Evolutionary conservation across 2,797 vertebrate species (phyloP).

Genomic region (Siniperca obscura): DNA sequence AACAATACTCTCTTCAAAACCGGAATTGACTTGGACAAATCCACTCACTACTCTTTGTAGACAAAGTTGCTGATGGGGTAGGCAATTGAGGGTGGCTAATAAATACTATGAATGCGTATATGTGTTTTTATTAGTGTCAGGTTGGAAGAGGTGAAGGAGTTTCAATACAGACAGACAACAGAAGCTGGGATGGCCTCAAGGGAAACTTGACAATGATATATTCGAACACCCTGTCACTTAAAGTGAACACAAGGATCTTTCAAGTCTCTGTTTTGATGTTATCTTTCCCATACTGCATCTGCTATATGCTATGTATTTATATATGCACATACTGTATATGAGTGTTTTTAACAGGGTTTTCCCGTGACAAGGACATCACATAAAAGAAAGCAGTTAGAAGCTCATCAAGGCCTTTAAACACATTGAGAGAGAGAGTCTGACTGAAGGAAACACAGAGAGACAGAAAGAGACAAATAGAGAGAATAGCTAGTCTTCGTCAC

Average conservation of each 20-base stretch:
- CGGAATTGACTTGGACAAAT: not conserved
- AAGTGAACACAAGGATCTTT: constrained; percentile 55
- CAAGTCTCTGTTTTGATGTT: constrained; percentile 64
- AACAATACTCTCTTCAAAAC: not conserved
- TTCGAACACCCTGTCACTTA: constrained; percentile 50
- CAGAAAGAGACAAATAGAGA: constrained; percentile 72
- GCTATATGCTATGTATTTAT: constrained; percentile 58
- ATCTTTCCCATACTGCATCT: constrained; percentile 43
- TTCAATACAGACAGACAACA: constrained; percentile 40
- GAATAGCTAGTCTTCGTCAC: constrained; percentile 75
- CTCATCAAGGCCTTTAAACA: constrained; percentile 45
- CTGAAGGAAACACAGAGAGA: constrained; percentile 66
- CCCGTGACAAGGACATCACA: constrained; percentile 70
- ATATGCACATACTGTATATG: constrained; percentile 61
- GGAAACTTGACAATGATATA: constrained; percentile 54
- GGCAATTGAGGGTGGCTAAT: not conserved
- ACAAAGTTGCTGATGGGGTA: not conserved
- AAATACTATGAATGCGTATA: constrained; percentile 12
- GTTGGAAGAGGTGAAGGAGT: constrained; percentile 47
- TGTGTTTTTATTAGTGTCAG: constrained; percentile 20
- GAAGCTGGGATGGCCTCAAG: constrained; percentile 45
- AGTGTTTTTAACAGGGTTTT: constrained; percentile 49
- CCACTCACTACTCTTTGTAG: not conserved
- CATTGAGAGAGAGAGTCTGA: constrained; percentile 40
- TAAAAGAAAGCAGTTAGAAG: constrained; percentile 60